Conservation (phyloP, 2,797 vertebrate species). For the Centroberyx gerrardi region DNA sequence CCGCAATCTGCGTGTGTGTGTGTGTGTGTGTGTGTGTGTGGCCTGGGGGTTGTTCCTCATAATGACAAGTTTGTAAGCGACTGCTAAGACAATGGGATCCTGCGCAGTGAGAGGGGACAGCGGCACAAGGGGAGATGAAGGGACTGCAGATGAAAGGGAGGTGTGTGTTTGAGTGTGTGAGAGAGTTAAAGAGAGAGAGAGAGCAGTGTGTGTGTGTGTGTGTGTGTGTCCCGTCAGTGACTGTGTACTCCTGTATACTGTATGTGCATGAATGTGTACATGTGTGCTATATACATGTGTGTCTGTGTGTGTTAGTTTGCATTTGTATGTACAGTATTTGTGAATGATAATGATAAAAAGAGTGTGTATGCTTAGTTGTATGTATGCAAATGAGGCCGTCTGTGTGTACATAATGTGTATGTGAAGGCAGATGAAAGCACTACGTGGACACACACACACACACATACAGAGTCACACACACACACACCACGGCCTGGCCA, state of each 20-base stretch:
- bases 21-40: conserved; percentile 23
- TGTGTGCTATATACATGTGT: neutral
- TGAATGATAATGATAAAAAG: neutral
- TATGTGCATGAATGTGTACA: neutral
- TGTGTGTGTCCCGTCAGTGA: neutral
- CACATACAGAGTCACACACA: conserved; percentile 12
- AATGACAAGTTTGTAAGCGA: conserved; percentile 38
- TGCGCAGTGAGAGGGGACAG: conserved; percentile 32
- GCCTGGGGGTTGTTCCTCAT: conserved; percentile 30
- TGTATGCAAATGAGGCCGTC: conserved; percentile 2
- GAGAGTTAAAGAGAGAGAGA: neutral
- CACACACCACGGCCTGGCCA: conserved; percentile 56
- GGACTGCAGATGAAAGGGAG: conserved; percentile 11
- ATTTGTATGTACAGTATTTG: too few relatives aligned
- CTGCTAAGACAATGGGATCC: conserved; percentile 22
- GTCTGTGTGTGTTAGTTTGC: neutral
- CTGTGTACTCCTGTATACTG: neutral
- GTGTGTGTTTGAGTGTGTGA: neutral
- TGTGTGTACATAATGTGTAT: conserved; percentile 37
- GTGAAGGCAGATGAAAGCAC: conserved; percentile 11
- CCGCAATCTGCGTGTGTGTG: conserved; percentile 46
- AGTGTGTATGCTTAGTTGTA: neutral
- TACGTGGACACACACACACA: conserved; percentile 4
- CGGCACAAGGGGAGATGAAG: conserved; percentile 12
- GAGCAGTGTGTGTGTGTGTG: neutral